Conservation (phyloP, 2,888 invertebrate genomes). For the Sepioteuthis lessoniana region DNA sequence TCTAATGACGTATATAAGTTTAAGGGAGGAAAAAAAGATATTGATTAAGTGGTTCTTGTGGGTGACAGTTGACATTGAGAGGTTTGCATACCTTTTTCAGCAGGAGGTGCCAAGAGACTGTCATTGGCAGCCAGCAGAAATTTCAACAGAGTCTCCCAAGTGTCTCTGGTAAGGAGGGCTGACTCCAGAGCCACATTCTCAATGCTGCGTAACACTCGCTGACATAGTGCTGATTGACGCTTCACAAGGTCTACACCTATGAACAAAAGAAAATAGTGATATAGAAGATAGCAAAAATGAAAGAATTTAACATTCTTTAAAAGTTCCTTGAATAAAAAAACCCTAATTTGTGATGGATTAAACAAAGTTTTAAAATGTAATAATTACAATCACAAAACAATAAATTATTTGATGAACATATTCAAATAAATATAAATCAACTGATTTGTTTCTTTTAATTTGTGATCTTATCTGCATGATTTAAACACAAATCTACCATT, state of each 20-base stretch:
- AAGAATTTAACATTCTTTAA: neutral
- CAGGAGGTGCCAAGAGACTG: conserved; percentile 91
- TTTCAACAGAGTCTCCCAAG: conserved; percentile 91
- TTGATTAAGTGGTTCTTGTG: neutral
- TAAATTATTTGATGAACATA: too few species aligned
- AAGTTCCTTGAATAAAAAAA: too few species aligned
- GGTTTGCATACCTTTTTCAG: conserved; percentile 83
- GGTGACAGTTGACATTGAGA: neutral
- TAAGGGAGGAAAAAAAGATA: neutral
- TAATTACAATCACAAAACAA: too few species aligned
- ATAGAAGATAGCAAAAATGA: neutral
- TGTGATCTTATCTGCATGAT: too few species aligned
- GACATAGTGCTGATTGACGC: conserved; percentile 86
- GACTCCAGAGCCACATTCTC: conserved; percentile 84
- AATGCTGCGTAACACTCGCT: conserved; percentile 71
- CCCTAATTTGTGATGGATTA: too few species aligned
- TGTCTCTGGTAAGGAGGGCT: conserved; percentile 84
- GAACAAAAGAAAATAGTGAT: conserved; percentile 46
- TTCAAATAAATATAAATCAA: too few species aligned
- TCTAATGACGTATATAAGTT: neutral
- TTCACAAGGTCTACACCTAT: conserved; percentile 82
- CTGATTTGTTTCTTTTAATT: too few species aligned
- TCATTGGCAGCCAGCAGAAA: conserved; percentile 93
- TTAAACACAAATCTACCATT: too few species aligned
- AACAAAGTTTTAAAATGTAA: too few species aligned